Evolutionary conservation across 2,888 invertebrate species (phyloP).

Genomic region (Aleiodes testaceus): DNA sequence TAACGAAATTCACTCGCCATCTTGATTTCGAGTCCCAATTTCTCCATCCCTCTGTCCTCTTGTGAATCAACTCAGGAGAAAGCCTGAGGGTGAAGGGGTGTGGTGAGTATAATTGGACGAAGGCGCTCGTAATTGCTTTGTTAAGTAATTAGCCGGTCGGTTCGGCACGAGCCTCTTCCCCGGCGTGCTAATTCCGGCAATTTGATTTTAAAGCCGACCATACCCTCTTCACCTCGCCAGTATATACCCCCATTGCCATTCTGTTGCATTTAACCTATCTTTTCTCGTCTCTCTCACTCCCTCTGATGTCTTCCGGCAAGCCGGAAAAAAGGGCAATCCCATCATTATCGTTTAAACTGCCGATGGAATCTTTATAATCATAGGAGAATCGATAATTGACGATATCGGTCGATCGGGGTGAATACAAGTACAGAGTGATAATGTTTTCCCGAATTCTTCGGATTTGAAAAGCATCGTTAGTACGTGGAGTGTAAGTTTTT

Average conservation of each 20-base stretch:
- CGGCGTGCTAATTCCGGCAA: slow-evolving; percentile 59
- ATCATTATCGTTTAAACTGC: slow-evolving; percentile 14
- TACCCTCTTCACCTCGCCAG: slow-evolving; percentile 7
- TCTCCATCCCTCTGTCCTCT: background rate
- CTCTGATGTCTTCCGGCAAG: too few species aligned
- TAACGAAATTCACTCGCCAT: slow-evolving; percentile 21
- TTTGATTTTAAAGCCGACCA: slow-evolving; percentile 58
- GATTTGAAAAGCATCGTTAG: too few species aligned
- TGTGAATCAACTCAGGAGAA: slow-evolving; percentile 22
- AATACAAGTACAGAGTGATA: background rate
- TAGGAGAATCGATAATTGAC: background rate
- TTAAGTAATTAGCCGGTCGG: slow-evolving; percentile 63
- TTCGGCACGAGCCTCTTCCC: slow-evolving; percentile 53
- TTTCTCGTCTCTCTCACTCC: background rate
- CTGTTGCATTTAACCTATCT: background rate
- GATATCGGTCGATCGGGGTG: background rate
- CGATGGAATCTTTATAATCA: background rate
- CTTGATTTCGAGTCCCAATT: background rate
- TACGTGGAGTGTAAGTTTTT: too few species aligned
- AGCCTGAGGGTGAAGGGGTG: slow-evolving; percentile 5
- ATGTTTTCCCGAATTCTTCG: background rate
- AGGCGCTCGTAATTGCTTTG: slow-evolving; percentile 62
- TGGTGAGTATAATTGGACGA: slow-evolving; percentile 58
- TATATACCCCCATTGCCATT: background rate
- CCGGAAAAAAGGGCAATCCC: background rate